Evolutionary conservation across 2,113 vertebrate species (phyloP).

Genomic region (Fulmarus glacialis): DNA sequence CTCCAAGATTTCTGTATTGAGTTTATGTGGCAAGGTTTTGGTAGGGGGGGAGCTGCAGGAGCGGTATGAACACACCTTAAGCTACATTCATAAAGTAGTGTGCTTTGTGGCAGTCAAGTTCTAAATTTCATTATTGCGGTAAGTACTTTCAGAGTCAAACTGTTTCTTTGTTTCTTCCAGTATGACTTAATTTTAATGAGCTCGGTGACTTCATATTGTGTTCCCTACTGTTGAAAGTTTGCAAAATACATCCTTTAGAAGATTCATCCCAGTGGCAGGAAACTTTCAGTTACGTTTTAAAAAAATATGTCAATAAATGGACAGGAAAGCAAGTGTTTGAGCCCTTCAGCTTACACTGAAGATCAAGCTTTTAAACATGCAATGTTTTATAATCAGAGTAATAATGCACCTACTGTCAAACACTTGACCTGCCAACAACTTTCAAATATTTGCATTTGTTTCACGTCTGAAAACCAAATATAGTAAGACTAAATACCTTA

Average conservation of each 20-base stretch:
- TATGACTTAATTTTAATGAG: background rate
- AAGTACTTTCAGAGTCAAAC: background rate
- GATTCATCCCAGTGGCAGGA: background rate
- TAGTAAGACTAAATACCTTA: background rate
- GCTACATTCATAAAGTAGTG: background rate
- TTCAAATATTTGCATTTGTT: conserved; percentile 37
- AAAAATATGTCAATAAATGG: background rate
- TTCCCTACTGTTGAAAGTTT: background rate
- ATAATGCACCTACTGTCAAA: background rate
- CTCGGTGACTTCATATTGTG: background rate
- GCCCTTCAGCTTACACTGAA: background rate
- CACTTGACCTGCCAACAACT: background rate
- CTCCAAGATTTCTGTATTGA: background rate
- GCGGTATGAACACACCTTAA: background rate
- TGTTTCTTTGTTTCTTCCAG: background rate
- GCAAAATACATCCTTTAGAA: background rate
- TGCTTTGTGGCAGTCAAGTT: background rate
- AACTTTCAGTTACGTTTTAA: background rate
- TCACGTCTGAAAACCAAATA: background rate
- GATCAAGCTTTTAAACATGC: background rate
- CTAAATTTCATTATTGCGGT: background rate
- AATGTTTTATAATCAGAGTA: background rate
- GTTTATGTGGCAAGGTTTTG: background rate
- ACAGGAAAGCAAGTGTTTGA: background rate
- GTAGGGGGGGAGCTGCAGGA: background rate